A percentile compares a stretch with the other conserved stretches of the same genome.
phyloP scores from a whole-genome alignment of 2,888 invertebrate species.

The Eutolmus rufibarbis region DNA sequence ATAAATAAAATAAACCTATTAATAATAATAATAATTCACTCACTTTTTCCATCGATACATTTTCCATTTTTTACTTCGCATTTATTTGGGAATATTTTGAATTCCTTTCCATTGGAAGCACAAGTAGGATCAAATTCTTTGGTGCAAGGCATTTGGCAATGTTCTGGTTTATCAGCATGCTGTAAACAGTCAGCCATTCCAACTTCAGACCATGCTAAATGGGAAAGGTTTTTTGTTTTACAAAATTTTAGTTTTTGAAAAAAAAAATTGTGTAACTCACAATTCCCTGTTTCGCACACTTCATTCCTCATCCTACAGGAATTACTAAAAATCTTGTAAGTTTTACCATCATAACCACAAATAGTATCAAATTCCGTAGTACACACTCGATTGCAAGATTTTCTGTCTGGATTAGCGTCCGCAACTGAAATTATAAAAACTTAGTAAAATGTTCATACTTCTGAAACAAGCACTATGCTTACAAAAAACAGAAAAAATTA shows the following conservation, averaged over 20 bases:
- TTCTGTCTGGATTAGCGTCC: not conserved
- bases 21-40: not conserved
- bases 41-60: not conserved
- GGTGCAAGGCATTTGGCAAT: not conserved
- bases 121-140: not conserved
- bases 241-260: not conserved
- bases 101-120: not conserved
- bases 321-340: conserved; percentile 27
- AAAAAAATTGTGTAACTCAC: not conserved
- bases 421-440: not conserved
- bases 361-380: not conserved
- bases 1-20: not conserved
- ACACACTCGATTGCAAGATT: not conserved
- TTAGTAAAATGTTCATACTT: not conserved
- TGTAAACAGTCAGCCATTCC: not conserved
- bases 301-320: not conserved
- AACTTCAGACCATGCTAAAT: conserved; percentile 3
- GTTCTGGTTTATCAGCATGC: not conserved
- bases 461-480: not conserved
- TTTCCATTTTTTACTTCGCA: not conserved
- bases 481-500: not conserved
- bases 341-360: conserved; percentile 41
- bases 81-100: not conserved
- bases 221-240: not conserved
- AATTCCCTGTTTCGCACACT: not conserved